Base-by-base conservation (phyloP, 2,888 invertebrate species). In the Protonemura montana region DNA sequence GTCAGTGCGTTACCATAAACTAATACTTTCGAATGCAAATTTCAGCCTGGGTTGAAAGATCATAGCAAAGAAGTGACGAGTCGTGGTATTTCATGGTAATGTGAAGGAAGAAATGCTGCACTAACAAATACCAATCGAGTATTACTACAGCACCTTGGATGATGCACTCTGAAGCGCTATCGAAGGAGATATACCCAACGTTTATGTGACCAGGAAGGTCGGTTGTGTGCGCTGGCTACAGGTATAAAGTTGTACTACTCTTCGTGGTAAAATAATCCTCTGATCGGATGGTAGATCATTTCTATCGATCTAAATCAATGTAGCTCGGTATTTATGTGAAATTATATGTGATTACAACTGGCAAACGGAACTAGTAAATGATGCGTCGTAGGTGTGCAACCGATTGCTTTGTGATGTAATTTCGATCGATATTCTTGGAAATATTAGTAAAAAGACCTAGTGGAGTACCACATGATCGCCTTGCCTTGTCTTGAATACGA, bases 11-110 rank as follows among this genome's bases (percentile, higher is more conserved):
- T 59, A 59, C 59, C 21, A 59, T 59, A 59, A 59, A 59, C 59
- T 59, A 59, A 10, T 59, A 59, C 59, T 59, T 59, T 59, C 59
- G 59, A 59, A 59, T 59, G 59, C 59, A 59, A 59, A 59, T 59
- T 59, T 59, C 13, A 16, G 6, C 13, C 13, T 21, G 59, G 59
- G 59, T 59, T 21, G 3, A 59, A 59, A 59, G 59, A 59, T 59
- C 59, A 59, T 21, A 1, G 1, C 21, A 3, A 10, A 35, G 10
- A 35, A 35, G 59, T 59, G 59, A 59, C 21, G 59, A 59, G 2
- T 1, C 59, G 21, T 21, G 59, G 13, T 21, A 59, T 59, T 59
- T 21, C 13, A 3, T 21, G 59, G 16, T 10, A 59, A 59, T 59
- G 16, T 21, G 59, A 59, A 16, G 16, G 59, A 59, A 21, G 3